phyloP scores from a whole-genome alignment of 2,797 vertebrate species.

The Propithecus deckenii region DNA sequence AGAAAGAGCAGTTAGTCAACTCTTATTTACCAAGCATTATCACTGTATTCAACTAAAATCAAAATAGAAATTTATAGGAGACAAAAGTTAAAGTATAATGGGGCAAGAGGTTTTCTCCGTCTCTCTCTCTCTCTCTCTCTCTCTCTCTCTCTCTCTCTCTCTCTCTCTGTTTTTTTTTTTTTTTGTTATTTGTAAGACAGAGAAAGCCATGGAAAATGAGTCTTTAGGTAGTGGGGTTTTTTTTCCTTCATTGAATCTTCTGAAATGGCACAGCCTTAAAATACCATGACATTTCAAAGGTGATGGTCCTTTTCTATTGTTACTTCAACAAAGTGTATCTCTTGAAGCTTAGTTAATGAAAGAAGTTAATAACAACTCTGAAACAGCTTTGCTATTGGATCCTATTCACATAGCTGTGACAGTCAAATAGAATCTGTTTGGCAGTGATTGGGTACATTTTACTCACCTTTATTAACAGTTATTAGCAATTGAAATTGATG shows the following conservation, averaged over 20 bases:
- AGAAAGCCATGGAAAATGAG: conserved; percentile 80
- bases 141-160: too few relatives aligned
- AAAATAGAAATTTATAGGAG: conserved; percentile 80
- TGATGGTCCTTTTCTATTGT: conserved; percentile 80
- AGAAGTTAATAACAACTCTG: conserved; percentile 81
- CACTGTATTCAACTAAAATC: conserved; percentile 78
- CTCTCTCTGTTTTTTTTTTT: background rate
- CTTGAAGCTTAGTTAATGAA: conserved; percentile 83
- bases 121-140: background rate
- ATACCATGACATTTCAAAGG: conserved; percentile 84
- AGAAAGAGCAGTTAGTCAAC: conserved; percentile 67
- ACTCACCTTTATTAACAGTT: conserved; percentile 67
- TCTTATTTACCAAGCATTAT: conserved; percentile 72
- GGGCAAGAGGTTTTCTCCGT: background rate
- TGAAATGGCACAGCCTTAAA: conserved; percentile 82
- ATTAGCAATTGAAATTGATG: conserved; percentile 58
- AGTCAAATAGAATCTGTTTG: conserved; percentile 66
- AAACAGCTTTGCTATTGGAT: background rate
- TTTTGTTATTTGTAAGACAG: conserved; percentile 51
- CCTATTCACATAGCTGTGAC: conserved; percentile 7
- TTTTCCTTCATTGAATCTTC: conserved; percentile 75
- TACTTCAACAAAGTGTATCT: conserved; percentile 83
- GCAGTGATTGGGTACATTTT: conserved; percentile 58
- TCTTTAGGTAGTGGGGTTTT: conserved; percentile 73
- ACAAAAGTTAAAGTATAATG: conserved; percentile 81